Evolutionary conservation across 1,140 invertebrate genomes (phyloP).

Genomic region (Psilanteris sp.): DNA sequence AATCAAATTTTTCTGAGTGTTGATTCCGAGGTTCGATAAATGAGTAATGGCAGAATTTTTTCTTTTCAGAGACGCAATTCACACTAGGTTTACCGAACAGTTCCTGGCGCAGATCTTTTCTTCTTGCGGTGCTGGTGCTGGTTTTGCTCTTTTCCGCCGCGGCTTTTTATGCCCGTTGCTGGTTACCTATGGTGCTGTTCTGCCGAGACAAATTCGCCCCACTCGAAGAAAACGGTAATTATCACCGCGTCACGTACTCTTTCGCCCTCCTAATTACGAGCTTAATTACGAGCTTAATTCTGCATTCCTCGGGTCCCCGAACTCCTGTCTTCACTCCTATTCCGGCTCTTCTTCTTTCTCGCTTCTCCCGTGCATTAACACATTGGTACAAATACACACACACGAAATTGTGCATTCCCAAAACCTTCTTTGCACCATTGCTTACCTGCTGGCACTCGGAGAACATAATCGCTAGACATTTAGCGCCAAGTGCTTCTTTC

Average conservation of each 20-base stretch:
- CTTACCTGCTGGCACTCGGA: conserved; percentile 19
- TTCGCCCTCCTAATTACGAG: conserved; percentile 55
- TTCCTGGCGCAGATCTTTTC: conserved; percentile 74
- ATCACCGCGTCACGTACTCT: conserved; percentile 59
- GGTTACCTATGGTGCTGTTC: conserved; percentile 71
- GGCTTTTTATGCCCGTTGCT: conserved; percentile 75
- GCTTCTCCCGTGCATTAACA: conserved; percentile 8
- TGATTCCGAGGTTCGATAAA: too few relatives aligned
- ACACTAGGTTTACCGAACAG: conserved; percentile 70
- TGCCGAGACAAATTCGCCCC: conserved; percentile 75
- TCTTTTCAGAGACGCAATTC: conserved; percentile 73
- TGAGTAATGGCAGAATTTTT: too few relatives aligned
- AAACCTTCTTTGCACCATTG: conserved; percentile 33
- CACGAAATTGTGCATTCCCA: neutral
- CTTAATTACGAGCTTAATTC: conserved; percentile 64
- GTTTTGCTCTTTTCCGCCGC: conserved; percentile 70
- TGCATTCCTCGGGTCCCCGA: conserved; percentile 32
- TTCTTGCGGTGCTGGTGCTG: conserved; percentile 71
- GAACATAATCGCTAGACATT: conserved; percentile 52
- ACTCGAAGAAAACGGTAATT: conserved; percentile 77
- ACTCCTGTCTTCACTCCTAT: conserved; percentile 27
- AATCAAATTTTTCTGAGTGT: too few relatives aligned
- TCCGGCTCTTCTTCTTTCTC: conserved; percentile 12
- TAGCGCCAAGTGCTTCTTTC: conserved; percentile 27
- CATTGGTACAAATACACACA: conserved; percentile 4